phyloP scores from a whole-genome alignment of 64 coral and sea anemone species.

The Hydrozoanthus tunicans region DNA sequence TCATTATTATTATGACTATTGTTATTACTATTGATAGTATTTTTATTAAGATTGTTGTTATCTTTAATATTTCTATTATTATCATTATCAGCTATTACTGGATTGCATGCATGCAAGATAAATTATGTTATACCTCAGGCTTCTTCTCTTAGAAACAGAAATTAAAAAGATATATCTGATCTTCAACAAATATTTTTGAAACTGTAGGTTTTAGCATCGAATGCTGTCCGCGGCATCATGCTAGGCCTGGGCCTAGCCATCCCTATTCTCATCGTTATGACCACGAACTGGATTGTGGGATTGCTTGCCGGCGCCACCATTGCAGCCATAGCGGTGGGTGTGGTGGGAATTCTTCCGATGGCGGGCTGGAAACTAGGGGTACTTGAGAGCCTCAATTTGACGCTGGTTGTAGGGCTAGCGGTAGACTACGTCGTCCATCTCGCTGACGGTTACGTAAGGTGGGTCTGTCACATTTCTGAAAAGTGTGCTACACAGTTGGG shows the following conservation, averaged over 20 bases:
- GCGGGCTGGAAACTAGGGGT: conserved; percentile 94
- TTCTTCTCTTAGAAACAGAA: too few species aligned
- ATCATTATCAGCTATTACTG: too few species aligned
- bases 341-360: conserved; percentile 88
- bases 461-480: background rate
- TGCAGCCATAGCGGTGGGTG: conserved; percentile 83
- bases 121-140: too few species aligned
- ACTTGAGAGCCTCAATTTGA: conserved; percentile 91
- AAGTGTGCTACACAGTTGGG: too few species aligned
- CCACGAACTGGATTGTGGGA: conserved; percentile 94
- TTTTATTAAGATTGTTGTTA: too few species aligned
- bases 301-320: conserved; percentile 84
- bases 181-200: background rate
- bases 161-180: too few species aligned
- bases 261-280: conserved; percentile 76
- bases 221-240: conserved; percentile 86
- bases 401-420: conserved; percentile 91
- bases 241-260: conserved; percentile 78
- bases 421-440: conserved; percentile 98
- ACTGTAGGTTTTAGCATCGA: conserved; percentile 81
- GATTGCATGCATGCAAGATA: too few species aligned
- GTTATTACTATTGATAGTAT: too few species aligned
- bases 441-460: conserved; percentile 87
- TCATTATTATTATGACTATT: too few species aligned
- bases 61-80: too few species aligned